Evolutionary conservation across 2,113 vertebrate species (phyloP).

Genomic region (Crypturellus undulatus): DNA sequence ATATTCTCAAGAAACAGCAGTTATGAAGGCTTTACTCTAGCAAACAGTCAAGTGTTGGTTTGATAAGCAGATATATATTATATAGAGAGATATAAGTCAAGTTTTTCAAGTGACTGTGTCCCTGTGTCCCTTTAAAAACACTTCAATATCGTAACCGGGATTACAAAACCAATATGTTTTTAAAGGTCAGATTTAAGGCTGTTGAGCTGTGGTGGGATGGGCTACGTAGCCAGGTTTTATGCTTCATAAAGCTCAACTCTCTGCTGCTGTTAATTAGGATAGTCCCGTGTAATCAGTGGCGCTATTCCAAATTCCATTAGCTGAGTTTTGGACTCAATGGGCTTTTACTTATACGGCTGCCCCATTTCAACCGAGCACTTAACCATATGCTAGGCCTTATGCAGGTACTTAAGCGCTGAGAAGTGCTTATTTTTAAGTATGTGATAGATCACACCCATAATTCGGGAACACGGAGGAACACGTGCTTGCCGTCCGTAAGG

Average conservation of each 20-base stretch:
- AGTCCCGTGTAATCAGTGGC: constrained; percentile 41
- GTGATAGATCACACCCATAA: fast-evolving
- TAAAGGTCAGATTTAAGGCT: constrained; percentile 28
- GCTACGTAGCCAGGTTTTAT: not conserved
- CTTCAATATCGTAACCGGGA: not conserved
- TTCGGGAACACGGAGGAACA: fast-evolving
- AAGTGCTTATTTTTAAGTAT: not conserved
- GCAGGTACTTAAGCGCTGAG: not conserved
- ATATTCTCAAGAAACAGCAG: constrained; percentile 19
- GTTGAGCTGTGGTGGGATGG: not conserved
- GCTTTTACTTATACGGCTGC: not conserved
- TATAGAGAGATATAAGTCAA: not conserved
- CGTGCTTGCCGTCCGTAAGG: fast-evolving
- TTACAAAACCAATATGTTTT: not conserved
- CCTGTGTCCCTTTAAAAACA: not conserved
- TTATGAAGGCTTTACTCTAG: constrained; percentile 28
- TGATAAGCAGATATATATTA: not conserved
- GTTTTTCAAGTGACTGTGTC: not conserved
- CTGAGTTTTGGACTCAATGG: constrained; percentile 11
- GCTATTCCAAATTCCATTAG: constrained; percentile 9
- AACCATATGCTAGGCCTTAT: not conserved
- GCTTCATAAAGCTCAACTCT: not conserved
- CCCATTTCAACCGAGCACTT: not conserved
- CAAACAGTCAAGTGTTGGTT: not conserved
- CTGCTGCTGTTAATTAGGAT: constrained; percentile 24